Percentiles rank a stretch among this genome's conserved stretches.
Evolutionary conservation across 2,888 invertebrate species (phyloP).

Genomic region (Nomada fabriciana): DNA sequence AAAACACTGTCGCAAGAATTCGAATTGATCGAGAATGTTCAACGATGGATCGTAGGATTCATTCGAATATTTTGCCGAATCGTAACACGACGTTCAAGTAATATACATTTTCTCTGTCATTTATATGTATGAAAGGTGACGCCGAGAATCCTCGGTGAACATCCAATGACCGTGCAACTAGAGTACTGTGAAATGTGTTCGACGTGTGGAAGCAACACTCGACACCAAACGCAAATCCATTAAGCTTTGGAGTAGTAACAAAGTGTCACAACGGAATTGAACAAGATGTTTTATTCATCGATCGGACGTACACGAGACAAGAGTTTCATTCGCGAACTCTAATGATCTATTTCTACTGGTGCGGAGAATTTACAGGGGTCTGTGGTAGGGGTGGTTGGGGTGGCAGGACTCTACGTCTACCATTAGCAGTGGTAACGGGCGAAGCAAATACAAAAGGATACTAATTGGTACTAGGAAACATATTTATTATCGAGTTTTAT

Average conservation of each 20-base stretch:
- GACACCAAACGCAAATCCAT: neutral
- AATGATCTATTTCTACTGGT: neutral
- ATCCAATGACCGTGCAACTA: slow-evolving; percentile 12
- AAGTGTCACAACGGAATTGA: neutral
- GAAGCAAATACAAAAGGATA: slow-evolving; percentile 73
- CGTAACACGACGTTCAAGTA: too few species aligned
- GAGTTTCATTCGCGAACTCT: neutral
- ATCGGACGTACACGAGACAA: neutral
- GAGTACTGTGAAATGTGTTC: slow-evolving; percentile 30
- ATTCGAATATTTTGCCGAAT: neutral
- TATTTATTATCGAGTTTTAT: slow-evolving; percentile 80
- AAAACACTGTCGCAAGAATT: neutral
- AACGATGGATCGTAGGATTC: neutral
- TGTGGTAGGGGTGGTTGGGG: neutral
- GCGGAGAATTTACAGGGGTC: slow-evolving; percentile 18
- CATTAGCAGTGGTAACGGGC: slow-evolving; percentile 65
- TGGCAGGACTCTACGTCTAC: slow-evolving; percentile 38
- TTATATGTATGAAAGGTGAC: neutral
- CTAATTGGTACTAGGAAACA: slow-evolving; percentile 78
- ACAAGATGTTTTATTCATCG: neutral
- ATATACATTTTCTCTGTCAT: neutral
- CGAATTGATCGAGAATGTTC: neutral
- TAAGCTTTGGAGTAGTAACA: neutral
- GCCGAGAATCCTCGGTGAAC: neutral
- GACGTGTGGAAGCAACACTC: slow-evolving; percentile 17